Conservation (phyloP, 2,113 vertebrate species). For the Caloenas nicobarica region DNA sequence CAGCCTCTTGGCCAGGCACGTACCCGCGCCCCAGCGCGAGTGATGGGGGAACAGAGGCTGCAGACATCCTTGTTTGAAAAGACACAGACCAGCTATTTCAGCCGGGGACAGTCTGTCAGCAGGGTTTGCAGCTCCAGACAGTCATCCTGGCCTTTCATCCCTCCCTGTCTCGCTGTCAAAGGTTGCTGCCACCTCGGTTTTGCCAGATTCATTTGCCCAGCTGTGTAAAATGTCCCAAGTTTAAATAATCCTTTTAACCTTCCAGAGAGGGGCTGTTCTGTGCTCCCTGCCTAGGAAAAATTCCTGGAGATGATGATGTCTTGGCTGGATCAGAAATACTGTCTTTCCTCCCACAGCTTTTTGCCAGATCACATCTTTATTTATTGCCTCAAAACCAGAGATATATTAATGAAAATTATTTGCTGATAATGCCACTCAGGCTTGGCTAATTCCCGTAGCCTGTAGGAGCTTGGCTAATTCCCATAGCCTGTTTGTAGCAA, state of each 20-base stretch:
- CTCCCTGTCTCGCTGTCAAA: neutral
- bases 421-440: neutral
- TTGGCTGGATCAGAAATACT: neutral
- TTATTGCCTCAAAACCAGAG: neutral
- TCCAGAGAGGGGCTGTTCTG: neutral
- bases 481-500: neutral
- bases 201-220: neutral
- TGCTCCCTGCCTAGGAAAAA: neutral
- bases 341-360: neutral
- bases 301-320: neutral
- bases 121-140: neutral
- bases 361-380: neutral
- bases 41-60: neutral
- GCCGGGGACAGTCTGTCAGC: accelerated
- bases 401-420: neutral
- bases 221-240: neutral
- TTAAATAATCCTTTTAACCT: constrained; percentile 25
- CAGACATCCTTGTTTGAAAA: neutral
- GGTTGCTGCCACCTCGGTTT: neutral
- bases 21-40: neutral
- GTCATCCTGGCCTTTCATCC: neutral
- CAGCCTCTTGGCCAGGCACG: neutral
- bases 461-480: neutral
- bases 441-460: neutral
- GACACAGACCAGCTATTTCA: neutral